These are phyloP conservation scores for Mimachlamys varia DNA, from an alignment of 2,888 invertebrate species.

Conservation along the genomic window DNA sequence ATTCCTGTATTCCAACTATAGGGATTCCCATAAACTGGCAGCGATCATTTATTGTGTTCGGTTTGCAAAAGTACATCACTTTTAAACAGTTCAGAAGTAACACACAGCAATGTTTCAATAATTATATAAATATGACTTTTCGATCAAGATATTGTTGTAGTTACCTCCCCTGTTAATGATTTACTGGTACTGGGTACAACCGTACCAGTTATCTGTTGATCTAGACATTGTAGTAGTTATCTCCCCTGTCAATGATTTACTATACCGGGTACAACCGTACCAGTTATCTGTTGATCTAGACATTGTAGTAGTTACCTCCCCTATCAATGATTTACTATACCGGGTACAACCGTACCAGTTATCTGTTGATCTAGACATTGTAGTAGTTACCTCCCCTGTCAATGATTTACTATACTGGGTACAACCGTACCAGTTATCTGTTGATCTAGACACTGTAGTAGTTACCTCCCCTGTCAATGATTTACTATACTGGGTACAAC, in stretches of 20 bases:
- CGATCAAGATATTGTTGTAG: neutral
- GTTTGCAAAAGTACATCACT: neutral
- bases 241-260: neutral
- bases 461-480: too few relatives aligned
- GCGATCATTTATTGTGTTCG: neutral
- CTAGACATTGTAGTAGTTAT: neutral
- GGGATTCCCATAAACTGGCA: neutral
- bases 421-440: too few relatives aligned
- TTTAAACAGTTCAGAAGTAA: too few relatives aligned
- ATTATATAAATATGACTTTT: neutral
- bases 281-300: too few relatives aligned
- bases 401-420: too few relatives aligned
- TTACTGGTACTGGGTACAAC: neutral
- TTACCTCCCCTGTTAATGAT: neutral
- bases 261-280: neutral
- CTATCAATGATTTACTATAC: too few relatives aligned
- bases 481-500: too few relatives aligned
- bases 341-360: too few relatives aligned
- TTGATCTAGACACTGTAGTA: too few relatives aligned
- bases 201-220: neutral
- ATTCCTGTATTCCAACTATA: neutral
- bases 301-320: too few relatives aligned
- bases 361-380: too few relatives aligned
- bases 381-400: too few relatives aligned
- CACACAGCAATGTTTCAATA: neutral